Base-by-base conservation (phyloP, 2,113 vertebrate species). In the Chaetura pelagica region DNA sequence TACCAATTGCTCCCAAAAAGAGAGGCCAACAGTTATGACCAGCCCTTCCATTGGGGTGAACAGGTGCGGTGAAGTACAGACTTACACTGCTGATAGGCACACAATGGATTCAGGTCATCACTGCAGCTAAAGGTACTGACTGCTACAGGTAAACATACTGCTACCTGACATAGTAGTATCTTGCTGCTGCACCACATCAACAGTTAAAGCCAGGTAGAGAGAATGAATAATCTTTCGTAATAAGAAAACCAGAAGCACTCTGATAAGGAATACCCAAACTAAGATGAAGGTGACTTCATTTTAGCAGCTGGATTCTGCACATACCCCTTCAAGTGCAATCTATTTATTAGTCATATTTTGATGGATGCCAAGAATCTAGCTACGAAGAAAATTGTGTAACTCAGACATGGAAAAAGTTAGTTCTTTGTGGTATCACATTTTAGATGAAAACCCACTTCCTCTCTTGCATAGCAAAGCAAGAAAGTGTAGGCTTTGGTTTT, bases 391-490 rank as follows among this genome's bases (percentile, higher is more conserved):
- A 76, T 8, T 46, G 79, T 94, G 58, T 51, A 84, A 54, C 7
- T 86, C 61, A 69, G 72, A 35, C 86, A 81, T 84, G 86, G 95
- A 96, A 86, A 90, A 93, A 90, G 66, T 84, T 89, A 91, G 64
- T 46, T 83, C 87, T 89, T 76, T 83, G 84, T 93, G 90, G 86
- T 93, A 79, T 87, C 1, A 0, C 55, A 72, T 91, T 88, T 95
- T 80, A 97, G 58, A 91, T 68, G 51, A 89, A 66, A 96, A 95
- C 22, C 72, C 89, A 95, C 78, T 96, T 94, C 92, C 97, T 82
- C 84, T 91, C 76, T 92, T 94, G 76, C 71, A 68, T 14, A 92
- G 93, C 84, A 78, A 73, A 90, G 71, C 32, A 88, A 89, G 86
- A 93, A 86, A 80, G 86, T 7, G 73, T 93, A 84, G 71, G 77